Conservation (phyloP, 2,797 vertebrate species). For the Anabacerthia variegaticeps region DNA sequence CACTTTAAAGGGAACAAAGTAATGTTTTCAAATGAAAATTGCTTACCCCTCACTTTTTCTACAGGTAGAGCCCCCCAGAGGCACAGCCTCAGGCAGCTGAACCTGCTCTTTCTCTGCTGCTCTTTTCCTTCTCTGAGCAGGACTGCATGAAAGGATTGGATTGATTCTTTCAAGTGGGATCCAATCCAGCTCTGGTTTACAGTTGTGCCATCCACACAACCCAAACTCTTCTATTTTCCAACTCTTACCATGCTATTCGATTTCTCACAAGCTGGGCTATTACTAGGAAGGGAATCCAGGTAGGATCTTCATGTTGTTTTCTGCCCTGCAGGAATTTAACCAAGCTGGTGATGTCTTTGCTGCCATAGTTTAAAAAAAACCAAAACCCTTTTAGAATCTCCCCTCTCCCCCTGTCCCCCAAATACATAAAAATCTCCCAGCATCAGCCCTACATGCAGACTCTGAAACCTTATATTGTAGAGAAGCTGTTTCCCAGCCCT, state of each 20-base stretch:
- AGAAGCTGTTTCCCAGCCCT: not conserved
- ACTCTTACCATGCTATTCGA: not conserved
- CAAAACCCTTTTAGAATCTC: not conserved
- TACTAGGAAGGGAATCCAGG: not conserved
- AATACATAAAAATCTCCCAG: not conserved
- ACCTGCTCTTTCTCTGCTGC: not conserved
- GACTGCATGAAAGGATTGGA: not conserved
- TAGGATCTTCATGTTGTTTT: not conserved
- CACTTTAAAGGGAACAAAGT: not conserved
- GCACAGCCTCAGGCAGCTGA: not conserved
- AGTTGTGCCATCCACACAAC: not conserved
- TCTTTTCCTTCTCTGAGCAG: not conserved
- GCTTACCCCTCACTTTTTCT: not conserved
- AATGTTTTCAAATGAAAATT: not conserved
- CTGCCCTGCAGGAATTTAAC: not conserved
- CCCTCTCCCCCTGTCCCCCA: rapidly evolving
- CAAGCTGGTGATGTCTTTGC: not conserved
- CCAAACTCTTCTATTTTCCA: not conserved
- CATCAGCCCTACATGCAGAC: not conserved
- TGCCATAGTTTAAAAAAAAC: not conserved
- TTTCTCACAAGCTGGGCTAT: not conserved
- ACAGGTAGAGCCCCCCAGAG: not conserved
- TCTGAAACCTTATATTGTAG: not conserved
- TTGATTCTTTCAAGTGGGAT: not conserved
- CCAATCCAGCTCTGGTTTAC: not conserved